A percentile compares a stretch with the other conserved stretches of the same genome.
Evolutionary conservation across 1,140 invertebrate genomes (phyloP).

Genomic region (Scaptomyza graminum): DNA sequence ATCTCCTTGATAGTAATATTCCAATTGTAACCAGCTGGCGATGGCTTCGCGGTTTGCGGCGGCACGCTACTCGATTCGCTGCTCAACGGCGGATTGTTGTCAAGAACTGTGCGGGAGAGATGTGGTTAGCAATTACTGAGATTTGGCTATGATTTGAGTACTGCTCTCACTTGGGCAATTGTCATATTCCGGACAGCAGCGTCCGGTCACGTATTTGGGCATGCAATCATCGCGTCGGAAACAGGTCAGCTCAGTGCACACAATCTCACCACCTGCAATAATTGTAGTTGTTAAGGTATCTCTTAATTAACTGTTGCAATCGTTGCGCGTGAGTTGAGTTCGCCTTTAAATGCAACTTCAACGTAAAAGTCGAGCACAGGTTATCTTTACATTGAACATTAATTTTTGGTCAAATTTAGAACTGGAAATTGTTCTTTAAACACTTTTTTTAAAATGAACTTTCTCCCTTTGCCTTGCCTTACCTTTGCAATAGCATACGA

Average conservation of each 20-base stretch:
- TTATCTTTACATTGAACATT: neutral
- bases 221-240: conserved; percentile 90
- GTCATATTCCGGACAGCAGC: conserved; percentile 91
- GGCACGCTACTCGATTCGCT: conserved; percentile 40
- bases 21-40: conserved; percentile 65
- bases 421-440: too few species aligned
- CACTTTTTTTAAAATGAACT: too few species aligned
- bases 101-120: conserved; percentile 47
- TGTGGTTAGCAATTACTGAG: neutral
- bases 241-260: conserved; percentile 90
- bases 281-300: neutral
- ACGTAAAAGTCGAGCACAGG: neutral
- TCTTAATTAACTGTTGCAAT: conserved; percentile 1
- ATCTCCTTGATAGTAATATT: conserved; percentile 84
- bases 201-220: conserved; percentile 87
- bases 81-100: conserved; percentile 64
- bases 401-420: too few species aligned
- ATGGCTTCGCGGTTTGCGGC: conserved; percentile 49
- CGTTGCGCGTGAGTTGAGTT: neutral
- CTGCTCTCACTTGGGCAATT: conserved; percentile 89
- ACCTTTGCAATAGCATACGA: conserved; percentile 91
- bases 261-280: conserved; percentile 87
- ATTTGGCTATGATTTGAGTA: neutral
- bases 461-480: conserved; percentile 16
- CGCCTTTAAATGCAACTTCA: neutral